These are phyloP conservation scores for Shargacucullia verbasci DNA, from an alignment of 2,888 invertebrate genomes.

Conservation along the genomic window DNA sequence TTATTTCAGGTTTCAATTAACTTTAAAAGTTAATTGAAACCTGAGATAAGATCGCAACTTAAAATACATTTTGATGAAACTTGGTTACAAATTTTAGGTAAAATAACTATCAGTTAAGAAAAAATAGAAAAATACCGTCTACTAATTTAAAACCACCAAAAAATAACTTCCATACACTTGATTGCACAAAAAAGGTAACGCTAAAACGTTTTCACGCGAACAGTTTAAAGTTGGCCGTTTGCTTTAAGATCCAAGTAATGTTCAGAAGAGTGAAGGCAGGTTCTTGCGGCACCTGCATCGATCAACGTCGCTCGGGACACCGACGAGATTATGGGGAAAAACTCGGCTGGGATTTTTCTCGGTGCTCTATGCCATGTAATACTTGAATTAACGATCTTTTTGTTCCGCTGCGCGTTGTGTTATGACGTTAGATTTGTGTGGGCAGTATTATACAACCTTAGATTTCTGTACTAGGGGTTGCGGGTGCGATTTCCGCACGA, in stretches of 20 bases:
- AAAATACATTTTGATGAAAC: no score
- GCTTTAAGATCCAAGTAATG: conserved; percentile 51
- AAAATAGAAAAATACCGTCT: not conserved
- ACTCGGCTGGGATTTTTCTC: conserved; percentile 59
- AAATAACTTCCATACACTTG: not conserved
- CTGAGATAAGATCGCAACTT: no score
- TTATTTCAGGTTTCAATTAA: no score
- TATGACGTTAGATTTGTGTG: conserved; percentile 26
- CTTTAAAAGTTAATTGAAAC: no score
- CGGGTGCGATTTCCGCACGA: no score
- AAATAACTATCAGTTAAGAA: not conserved
- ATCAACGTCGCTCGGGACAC: conserved; percentile 81
- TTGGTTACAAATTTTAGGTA: no score
- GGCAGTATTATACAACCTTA: no score
- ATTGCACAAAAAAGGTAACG: conserved; percentile 34
- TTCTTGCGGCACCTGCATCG: conserved; percentile 84
- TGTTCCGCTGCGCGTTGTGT: conserved; percentile 19
- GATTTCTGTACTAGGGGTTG: no score
- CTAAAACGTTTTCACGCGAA: conserved; percentile 43
- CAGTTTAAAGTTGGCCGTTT: conserved; percentile 55
- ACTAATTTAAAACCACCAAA: not conserved
- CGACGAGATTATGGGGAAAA: conserved; percentile 71
- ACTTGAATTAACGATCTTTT: conserved; percentile 61
- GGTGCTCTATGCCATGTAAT: conserved; percentile 46
- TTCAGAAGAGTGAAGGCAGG: conserved; percentile 65